These are phyloP conservation scores for Acestrorhynchus altus DNA, from an alignment of 2,797 vertebrate species.

Conservation along the genomic window DNA sequence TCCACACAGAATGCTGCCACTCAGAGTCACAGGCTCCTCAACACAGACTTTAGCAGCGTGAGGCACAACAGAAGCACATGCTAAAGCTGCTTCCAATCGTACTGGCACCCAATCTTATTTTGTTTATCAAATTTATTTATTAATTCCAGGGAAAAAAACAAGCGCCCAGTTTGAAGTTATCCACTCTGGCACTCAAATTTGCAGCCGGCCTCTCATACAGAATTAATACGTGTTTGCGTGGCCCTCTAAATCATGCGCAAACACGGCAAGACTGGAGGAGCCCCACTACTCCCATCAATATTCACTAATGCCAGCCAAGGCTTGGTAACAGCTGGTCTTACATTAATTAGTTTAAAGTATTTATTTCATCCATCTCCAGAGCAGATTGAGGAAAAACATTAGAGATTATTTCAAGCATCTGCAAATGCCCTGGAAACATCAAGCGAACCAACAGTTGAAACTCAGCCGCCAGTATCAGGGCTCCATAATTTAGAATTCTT, in stretches of 20 bases:
- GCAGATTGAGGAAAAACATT: constrained; percentile 99
- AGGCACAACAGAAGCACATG: constrained; percentile 6
- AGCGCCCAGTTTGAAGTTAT: constrained; percentile 17
- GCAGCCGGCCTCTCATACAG: constrained; percentile 82
- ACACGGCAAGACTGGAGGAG: constrained; percentile 93
- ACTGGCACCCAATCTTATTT: constrained; percentile 12
- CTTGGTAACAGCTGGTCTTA: constrained; percentile 99
- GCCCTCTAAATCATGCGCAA: constrained; percentile 97
- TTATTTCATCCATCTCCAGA: constrained; percentile 99
- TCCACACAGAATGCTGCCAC: constrained; percentile 57
- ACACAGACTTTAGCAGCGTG: constrained; percentile 6
- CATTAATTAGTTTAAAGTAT: constrained; percentile 99
- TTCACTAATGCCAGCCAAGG: constrained; percentile 99
- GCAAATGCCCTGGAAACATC: constrained; percentile 99
- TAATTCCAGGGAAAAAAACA: not conserved
- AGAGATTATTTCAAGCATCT: constrained; percentile 99
- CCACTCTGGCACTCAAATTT: constrained; percentile 43
- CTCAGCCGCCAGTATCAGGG: constrained; percentile 85
- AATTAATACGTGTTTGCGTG: constrained; percentile 96
- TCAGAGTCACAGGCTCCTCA: constrained; percentile 36
- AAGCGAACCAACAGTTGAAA: constrained; percentile 90
- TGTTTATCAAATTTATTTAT: constrained; percentile 43
- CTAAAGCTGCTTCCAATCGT: constrained; percentile 5
- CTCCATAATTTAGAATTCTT: constrained; percentile 78
- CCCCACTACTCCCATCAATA: constrained; percentile 96